These are phyloP conservation scores for Euphydryas editha DNA, from an alignment of 2,888 invertebrate species.

Conservation along the genomic window DNA sequence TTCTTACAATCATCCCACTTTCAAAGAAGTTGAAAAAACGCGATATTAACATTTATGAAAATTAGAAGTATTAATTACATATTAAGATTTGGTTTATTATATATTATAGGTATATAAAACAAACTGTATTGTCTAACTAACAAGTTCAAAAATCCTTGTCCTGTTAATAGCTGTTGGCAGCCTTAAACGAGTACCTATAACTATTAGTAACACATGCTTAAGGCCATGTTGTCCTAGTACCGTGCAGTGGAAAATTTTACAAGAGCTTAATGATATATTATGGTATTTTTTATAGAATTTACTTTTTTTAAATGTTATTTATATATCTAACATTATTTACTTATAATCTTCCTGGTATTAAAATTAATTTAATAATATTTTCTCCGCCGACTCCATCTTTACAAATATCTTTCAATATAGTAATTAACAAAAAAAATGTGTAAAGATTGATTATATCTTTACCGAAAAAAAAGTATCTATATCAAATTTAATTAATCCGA, in stretches of 20 bases:
- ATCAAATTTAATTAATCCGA: slow-evolving; percentile 4
- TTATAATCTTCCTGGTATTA: slow-evolving; percentile 1
- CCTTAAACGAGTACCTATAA: slow-evolving; percentile 5
- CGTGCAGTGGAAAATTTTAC: slow-evolving; percentile 34
- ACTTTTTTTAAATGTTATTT: slow-evolving; percentile 18
- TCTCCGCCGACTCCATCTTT: slow-evolving; percentile 3
- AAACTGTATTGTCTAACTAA: neutral
- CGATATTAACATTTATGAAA: no score
- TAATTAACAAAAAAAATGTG: neutral
- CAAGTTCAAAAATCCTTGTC: neutral
- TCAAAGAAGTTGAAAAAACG: neutral
- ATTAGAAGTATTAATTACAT: no score
- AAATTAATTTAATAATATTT: neutral
- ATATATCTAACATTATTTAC: slow-evolving; percentile 11
- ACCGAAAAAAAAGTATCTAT: slow-evolving; percentile 12
- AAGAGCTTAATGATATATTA: slow-evolving; percentile 26
- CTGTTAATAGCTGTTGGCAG: neutral
- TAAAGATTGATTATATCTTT: slow-evolving; percentile 5
- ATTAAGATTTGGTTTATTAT: no score
- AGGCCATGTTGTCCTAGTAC: slow-evolving; percentile 46
- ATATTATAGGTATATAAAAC: no score
- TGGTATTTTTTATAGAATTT: slow-evolving; percentile 27
- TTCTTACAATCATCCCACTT: neutral
- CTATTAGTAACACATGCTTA: slow-evolving; percentile 48
- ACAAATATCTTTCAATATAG: neutral